Conservation (phyloP, 1,140 invertebrate species). For the Idris sp. region DNA sequence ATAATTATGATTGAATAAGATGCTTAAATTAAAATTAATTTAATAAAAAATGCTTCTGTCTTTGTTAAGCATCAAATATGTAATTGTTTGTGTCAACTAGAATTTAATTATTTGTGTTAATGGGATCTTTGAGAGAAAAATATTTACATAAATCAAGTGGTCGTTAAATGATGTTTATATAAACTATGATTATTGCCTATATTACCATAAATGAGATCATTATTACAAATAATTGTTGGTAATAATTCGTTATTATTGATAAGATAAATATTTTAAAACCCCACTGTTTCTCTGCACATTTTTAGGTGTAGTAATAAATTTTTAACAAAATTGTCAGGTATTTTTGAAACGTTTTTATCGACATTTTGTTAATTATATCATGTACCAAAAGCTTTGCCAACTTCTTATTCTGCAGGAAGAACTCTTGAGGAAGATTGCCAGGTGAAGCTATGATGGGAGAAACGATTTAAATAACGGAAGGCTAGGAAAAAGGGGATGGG, state of each 20-base stretch:
- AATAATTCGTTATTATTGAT: no score
- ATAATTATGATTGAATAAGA: neutral
- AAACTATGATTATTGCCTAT: no score
- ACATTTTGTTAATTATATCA: slow-evolving; percentile 70
- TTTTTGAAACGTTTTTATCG: slow-evolving; percentile 68
- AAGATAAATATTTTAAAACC: no score
- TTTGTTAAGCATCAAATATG: slow-evolving; percentile 6
- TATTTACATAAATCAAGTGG: no score
- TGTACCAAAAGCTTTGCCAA: slow-evolving; percentile 72
- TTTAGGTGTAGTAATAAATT: no score
- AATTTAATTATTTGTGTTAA: no score
- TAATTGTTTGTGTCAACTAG: slow-evolving; percentile 4
- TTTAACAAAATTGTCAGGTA: no score
- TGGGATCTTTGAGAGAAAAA: no score
- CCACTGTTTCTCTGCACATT: no score
- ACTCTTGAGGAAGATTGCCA: slow-evolving; percentile 21
- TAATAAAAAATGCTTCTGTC: neutral
- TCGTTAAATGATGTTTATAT: no score
- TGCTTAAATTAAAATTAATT: neutral
- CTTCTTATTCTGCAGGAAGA: slow-evolving; percentile 69
- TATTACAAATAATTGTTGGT: no score
- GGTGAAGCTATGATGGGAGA: slow-evolving; percentile 17
- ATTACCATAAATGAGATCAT: no score
- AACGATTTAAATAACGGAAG: slow-evolving; percentile 10
- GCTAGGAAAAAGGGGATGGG: neutral